Conservation (phyloP, 2,888 invertebrate species). For the Caenorhabditis virilis region DNA sequence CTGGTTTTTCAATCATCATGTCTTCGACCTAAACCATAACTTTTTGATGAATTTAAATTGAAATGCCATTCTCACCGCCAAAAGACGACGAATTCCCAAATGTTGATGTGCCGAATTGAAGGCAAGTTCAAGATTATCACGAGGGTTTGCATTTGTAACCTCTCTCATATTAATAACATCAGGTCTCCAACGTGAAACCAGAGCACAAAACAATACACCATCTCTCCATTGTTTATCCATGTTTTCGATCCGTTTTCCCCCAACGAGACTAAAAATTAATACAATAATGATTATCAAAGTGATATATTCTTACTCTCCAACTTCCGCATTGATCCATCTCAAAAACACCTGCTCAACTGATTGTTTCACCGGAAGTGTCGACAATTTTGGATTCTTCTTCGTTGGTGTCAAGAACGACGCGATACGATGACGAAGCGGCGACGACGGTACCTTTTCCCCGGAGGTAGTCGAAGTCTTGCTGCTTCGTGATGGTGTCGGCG, state of each 20-base stretch:
- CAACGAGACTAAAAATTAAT: conserved; percentile 12
- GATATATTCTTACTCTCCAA: conserved; percentile 43
- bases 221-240: conserved; percentile 67
- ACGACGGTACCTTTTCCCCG: conserved; percentile 39
- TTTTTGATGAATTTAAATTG: no score
- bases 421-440: conserved; percentile 35
- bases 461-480: conserved; percentile 32
- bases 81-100: conserved; percentile 56
- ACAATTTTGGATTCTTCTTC: conserved; percentile 27
- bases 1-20: conserved; percentile 65
- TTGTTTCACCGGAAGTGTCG: conserved; percentile 38
- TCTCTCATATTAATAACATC: conserved; percentile 65
- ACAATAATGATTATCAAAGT: not conserved
- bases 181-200: conserved; percentile 64
- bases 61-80: no score
- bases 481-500: conserved; percentile 36
- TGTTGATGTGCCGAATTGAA: conserved; percentile 64
- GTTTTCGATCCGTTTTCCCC: conserved; percentile 56
- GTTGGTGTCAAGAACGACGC: conserved; percentile 43
- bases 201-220: conserved; percentile 67
- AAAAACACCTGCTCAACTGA: conserved; percentile 64
- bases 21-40: conserved; percentile 67
- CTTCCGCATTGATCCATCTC: conserved; percentile 65
- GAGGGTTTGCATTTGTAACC: conserved; percentile 48
- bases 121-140: conserved; percentile 66